Percentiles rank a stretch among this genome's conserved stretches.
Evolutionary conservation across 2,888 invertebrate species (phyloP).

Genomic region (Philhelius pedissequus): DNA sequence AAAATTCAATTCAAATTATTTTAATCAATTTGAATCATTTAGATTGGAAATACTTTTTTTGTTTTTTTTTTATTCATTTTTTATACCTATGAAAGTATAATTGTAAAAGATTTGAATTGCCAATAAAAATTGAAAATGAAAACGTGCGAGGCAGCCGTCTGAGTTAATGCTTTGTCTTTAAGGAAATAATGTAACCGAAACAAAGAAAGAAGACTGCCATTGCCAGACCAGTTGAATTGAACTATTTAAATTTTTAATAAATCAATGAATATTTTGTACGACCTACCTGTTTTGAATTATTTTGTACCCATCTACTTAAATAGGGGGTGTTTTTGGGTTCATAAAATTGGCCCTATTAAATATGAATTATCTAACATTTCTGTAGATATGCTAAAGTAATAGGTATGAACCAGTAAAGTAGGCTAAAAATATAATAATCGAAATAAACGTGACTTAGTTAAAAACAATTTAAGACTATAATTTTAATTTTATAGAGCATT

Average conservation of each 20-base stretch:
- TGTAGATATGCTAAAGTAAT: no score
- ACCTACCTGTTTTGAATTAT: no score
- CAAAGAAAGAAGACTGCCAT: not conserved
- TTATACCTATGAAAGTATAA: no score
- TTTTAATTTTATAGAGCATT: no score
- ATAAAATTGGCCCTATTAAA: no score
- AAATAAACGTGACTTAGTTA: no score
- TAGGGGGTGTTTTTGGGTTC: no score
- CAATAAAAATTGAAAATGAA: not conserved
- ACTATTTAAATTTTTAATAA: not conserved
- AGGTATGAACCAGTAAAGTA: no score
- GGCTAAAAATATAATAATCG: no score
- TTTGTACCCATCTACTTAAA: no score
- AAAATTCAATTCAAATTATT: not conserved
- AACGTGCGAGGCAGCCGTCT: not conserved
- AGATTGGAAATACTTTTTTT: not conserved
- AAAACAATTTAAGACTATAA: no score
- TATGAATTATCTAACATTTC: no score
- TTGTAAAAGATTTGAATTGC: not conserved
- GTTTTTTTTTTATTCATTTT: not conserved
- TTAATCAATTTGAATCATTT: not conserved
- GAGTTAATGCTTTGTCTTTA: not conserved
- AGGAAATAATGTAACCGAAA: not conserved
- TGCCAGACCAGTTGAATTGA: not conserved
- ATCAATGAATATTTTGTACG: not conserved